Evolutionary conservation across 2,888 invertebrate species (phyloP).

Genomic region (Thymelicus acteon): DNA sequence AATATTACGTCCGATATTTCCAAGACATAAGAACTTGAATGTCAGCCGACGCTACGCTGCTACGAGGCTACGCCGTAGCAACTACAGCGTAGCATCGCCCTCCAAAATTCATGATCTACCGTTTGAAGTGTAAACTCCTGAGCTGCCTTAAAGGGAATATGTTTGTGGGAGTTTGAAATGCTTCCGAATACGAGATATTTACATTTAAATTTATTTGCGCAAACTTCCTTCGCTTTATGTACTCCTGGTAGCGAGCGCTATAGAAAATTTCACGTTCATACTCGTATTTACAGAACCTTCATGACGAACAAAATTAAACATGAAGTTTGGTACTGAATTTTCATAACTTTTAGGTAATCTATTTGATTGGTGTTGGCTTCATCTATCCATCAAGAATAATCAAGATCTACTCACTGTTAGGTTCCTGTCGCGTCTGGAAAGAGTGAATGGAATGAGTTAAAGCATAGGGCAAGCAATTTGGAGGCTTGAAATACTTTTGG

Average conservation of each 20-base stretch:
- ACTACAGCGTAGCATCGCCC: slow-evolving; percentile 44
- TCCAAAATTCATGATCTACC: slow-evolving; percentile 71
- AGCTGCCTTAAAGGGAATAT: slow-evolving; percentile 59
- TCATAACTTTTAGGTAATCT: neutral
- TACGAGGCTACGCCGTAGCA: slow-evolving; percentile 21
- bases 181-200: slow-evolving; percentile 47
- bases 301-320: neutral
- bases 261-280: slow-evolving; percentile 14
- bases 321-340: neutral
- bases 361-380: no score
- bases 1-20: slow-evolving; percentile 46
- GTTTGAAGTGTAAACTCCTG: slow-evolving; percentile 66
- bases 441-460: no score
- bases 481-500: no score
- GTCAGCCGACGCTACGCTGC: slow-evolving; percentile 22
- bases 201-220: slow-evolving; percentile 42
- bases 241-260: slow-evolving; percentile 27
- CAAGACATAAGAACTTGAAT: slow-evolving; percentile 39
- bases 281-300: slow-evolving; percentile 10
- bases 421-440: no score
- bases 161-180: slow-evolving; percentile 55
- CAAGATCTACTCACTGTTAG: no score
- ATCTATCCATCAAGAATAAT: no score
- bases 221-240: slow-evolving; percentile 34
- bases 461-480: no score